These are phyloP conservation scores for Thomomys bottae DNA, from an alignment of 2,113 vertebrate species.

Conservation along the genomic window DNA sequence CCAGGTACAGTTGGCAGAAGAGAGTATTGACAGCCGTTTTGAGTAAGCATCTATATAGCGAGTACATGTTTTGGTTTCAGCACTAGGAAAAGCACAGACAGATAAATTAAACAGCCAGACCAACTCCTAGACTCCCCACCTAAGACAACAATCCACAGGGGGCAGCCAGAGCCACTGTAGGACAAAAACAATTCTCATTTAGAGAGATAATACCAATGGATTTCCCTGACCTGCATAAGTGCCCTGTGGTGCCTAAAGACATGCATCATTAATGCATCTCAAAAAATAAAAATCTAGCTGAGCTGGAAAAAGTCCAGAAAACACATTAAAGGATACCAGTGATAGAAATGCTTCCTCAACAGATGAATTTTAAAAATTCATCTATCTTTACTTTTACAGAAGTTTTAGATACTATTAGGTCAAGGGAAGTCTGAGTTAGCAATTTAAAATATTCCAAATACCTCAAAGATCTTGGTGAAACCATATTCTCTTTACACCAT, in stretches of 20 bases:
- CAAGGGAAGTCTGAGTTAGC: not conserved
- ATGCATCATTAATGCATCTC: not conserved
- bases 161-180: not conserved
- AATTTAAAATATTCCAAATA: conserved; percentile 34
- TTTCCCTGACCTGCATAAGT: not conserved
- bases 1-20: not conserved
- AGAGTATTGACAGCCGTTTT: not conserved
- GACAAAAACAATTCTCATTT: conserved; percentile 38
- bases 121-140: conserved; percentile 20
- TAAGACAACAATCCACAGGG: not conserved
- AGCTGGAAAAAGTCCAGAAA: conserved; percentile 5
- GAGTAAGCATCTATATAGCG: conserved; percentile 21
- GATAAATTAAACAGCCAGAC: conserved; percentile 25
- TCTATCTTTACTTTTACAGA: conserved; percentile 25
- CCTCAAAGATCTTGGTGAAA: not conserved
- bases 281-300: not conserved
- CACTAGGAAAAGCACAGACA: conserved; percentile 41
- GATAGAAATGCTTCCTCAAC: not conserved
- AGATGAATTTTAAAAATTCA: not conserved
- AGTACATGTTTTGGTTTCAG: conserved; percentile 38
- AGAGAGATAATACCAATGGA: not conserved
- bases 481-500: not conserved
- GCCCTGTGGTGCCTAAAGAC: not conserved
- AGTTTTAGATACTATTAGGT: conserved; percentile 7
- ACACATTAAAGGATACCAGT: not conserved